A percentile compares a stretch with the other conserved stretches of the same genome.
Conservation (phyloP, 2,113 vertebrate genomes). For the Myotis yumanensis region DNA sequence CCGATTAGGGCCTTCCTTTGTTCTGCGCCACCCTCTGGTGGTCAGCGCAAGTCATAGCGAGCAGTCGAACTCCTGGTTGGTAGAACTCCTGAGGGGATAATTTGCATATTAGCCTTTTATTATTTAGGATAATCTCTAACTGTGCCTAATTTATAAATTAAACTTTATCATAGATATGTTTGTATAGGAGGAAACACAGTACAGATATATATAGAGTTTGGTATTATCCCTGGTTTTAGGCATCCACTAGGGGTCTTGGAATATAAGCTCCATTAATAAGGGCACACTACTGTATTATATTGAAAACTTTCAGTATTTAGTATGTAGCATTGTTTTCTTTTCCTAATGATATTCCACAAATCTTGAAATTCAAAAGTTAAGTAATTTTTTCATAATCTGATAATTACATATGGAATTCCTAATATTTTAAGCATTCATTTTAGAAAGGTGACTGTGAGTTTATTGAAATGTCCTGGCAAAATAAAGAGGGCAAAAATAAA, state of each 20-base stretch:
- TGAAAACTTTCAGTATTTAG: slow-evolving; percentile 33
- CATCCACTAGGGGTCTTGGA: background rate
- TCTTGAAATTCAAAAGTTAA: background rate
- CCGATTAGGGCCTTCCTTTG: no score
- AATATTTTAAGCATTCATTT: slow-evolving; percentile 34
- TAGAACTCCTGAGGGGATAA: no score
- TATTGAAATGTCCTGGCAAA: background rate
- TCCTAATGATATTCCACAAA: background rate
- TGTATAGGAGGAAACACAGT: background rate
- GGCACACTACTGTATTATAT: background rate
- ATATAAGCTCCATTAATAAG: background rate
- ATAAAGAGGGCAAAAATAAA: background rate
- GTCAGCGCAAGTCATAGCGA: no score
- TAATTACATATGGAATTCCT: slow-evolving; percentile 21
- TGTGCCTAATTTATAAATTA: background rate
- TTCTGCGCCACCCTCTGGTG: no score
- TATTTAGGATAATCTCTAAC: background rate
- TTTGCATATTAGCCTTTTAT: no score
- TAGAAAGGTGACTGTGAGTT: background rate
- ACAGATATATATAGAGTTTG: background rate
- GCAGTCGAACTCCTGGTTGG: no score
- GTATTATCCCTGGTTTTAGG: background rate
- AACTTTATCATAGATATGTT: background rate
- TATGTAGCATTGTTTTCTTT: slow-evolving; percentile 15
- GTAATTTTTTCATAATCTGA: slow-evolving; percentile 2